phyloP scores from a whole-genome alignment of 2,888 invertebrate species.

The Noctua comes region DNA sequence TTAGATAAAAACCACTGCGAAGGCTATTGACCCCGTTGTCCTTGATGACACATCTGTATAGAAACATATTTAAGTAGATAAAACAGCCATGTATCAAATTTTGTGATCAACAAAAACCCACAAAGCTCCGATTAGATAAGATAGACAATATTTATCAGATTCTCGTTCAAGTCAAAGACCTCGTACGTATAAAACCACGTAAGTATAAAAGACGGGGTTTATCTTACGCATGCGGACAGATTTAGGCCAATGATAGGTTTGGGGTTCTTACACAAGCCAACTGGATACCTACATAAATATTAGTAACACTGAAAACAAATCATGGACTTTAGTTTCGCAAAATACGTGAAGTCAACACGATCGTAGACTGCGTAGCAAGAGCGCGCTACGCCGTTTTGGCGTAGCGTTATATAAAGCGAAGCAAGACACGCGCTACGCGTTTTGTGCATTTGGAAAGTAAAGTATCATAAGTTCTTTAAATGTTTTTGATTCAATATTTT shows the following conservation, averaged over 20 bases:
- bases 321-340: neutral
- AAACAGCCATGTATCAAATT: constrained; percentile 40
- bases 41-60: constrained; percentile 24
- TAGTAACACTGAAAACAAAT: neutral
- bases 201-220: constrained; percentile 23
- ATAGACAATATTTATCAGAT: constrained; percentile 47
- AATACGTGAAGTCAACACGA: neutral
- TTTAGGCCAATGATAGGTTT: constrained; percentile 33
- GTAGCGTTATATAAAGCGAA: constrained; percentile 19
- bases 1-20: neutral
- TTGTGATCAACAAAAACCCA: constrained; percentile 43
- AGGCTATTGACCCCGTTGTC: constrained; percentile 48
- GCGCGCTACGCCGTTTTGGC: constrained; percentile 25
- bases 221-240: constrained; percentile 31
- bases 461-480: neutral
- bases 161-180: constrained; percentile 42
- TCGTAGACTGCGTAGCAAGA: constrained; percentile 38
- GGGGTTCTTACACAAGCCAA: constrained; percentile 5
- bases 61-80: constrained; percentile 34
- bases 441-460: neutral
- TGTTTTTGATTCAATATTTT: neutral
- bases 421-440: constrained; percentile 13
- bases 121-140: constrained; percentile 50
- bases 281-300: neutral
- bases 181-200: constrained; percentile 3